Evolutionary conservation across 2,888 invertebrate species (phyloP), one percentile per base, ranked within the genome.

Genomic region (Philereme transversata): DNA sequence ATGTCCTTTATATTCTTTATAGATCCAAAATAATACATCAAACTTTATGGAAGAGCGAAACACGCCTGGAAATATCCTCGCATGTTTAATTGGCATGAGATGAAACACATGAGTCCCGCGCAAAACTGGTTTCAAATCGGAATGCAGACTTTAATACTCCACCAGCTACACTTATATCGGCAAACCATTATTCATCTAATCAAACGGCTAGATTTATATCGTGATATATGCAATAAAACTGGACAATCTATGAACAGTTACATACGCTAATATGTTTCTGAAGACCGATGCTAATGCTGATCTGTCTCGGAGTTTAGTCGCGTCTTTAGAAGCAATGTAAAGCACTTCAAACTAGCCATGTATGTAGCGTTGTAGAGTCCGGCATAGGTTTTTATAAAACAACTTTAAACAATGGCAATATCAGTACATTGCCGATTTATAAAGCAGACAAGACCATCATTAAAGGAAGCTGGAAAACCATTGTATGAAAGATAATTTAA

Each of bases 91-190:
- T 67, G 58, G 41, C 43, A 62, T 57, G 55, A 63, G 57, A 61
- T 60, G 51, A 57, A 41, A 33, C 59, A 10, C 40, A 51, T 40
- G 41, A 50, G 46, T 58, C 50, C 46, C 33, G 48, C 56, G 36
- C 40, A 52, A 48, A 70, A 68, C 69, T 45, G 67, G 68, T 74
- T 70, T 63, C 59, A 54, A 65, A 61, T 57, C 52, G 53, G 50
- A 71, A 64, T 63, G 57, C 66, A 68, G 67, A 62, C 64, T 70
- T 63, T 50, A 60, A 57, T 60, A 55, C 67, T 68, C 51, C 59
- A 65, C 50, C 60, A 54, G 60, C 35, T 44, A 34, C 10, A 46
- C 33, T 54, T 65, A 72, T 69, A 72, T 69, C 66, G 63, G 43
- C 67, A 55, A 54, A 48, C 9, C 22, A 47, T 44, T 47, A 52